Evolutionary conservation across 2,113 vertebrate genomes (phyloP).

Genomic region (Mobula hypostoma): DNA sequence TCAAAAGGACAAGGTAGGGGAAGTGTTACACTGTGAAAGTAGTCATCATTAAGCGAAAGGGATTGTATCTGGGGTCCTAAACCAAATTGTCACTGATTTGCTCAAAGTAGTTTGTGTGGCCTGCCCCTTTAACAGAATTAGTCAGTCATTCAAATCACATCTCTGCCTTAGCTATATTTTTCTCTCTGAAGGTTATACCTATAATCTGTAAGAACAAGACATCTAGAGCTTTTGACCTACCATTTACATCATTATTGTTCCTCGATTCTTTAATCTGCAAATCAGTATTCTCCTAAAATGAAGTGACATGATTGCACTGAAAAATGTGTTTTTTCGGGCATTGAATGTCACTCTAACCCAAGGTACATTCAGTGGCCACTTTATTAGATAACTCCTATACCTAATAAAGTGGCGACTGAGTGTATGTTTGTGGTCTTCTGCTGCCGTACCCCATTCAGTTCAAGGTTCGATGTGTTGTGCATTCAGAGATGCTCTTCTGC

Average conservation of each 20-base stretch:
- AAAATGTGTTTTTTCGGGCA: not conserved
- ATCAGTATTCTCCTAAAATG: not conserved
- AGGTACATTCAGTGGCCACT: no score
- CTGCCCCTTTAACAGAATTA: not conserved
- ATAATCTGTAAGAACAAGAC: not conserved
- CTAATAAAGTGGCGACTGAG: no score
- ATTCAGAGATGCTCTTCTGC: no score
- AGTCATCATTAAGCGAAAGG: not conserved
- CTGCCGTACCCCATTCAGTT: no score
- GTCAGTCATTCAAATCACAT: not conserved
- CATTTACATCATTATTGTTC: conserved; percentile 2
- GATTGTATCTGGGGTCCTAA: not conserved
- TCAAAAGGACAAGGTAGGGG: not conserved
- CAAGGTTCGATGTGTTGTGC: no score
- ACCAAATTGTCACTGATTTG: conserved; percentile 17
- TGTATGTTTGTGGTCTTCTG: no score
- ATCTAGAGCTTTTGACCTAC: not conserved
- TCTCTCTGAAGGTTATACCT: not conserved
- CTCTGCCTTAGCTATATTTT: not conserved
- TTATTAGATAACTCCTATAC: no score
- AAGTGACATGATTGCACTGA: not conserved
- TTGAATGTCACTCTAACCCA: not conserved
- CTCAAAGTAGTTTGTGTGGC: not conserved
- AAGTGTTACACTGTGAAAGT: conserved; percentile 6
- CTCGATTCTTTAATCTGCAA: not conserved